Conservation (phyloP, 2,888 invertebrate genomes). For the Ochropleura leucogaster region DNA sequence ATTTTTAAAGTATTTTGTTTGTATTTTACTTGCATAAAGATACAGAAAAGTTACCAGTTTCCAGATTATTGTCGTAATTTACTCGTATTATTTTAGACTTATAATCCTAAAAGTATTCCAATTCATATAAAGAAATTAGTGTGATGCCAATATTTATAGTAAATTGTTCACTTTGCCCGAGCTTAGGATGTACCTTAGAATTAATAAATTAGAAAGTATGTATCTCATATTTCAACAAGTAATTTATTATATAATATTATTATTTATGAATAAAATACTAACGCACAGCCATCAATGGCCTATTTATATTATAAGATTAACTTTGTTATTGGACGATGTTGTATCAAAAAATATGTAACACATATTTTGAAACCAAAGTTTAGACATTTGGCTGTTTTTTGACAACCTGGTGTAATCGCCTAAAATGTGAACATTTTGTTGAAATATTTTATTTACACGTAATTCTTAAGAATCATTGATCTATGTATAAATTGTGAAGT, state of each 20-base stretch:
- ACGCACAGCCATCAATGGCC: constrained; percentile 85
- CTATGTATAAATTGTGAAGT: constrained; percentile 68
- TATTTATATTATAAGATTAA: constrained; percentile 75
- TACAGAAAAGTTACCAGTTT: constrained; percentile 51
- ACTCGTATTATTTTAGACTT: constrained; percentile 39
- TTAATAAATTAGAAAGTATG: constrained; percentile 41
- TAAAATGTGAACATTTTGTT: constrained; percentile 78
- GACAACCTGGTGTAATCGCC: constrained; percentile 84
- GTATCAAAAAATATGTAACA: constrained; percentile 77
- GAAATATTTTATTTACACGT: constrained; percentile 80
- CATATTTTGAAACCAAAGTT: constrained; percentile 85
- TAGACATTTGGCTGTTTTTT: constrained; percentile 83
- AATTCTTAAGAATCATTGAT: constrained; percentile 69
- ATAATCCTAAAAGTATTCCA: constrained; percentile 34
- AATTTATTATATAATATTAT: constrained; percentile 53
- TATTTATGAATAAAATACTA: constrained; percentile 64
- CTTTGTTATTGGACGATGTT: constrained; percentile 69
- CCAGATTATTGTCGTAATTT: constrained; percentile 38
- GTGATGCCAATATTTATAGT: constrained; percentile 44
- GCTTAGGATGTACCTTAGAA: constrained; percentile 69
- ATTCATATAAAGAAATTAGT: constrained; percentile 28
- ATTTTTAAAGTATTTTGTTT: constrained; percentile 26
- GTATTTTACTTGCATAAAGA: constrained; percentile 28
- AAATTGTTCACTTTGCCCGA: constrained; percentile 61
- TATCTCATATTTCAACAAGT: constrained; percentile 48